Evolutionary conservation across 2,888 invertebrate species (phyloP).

Genomic region (Noctuana brunneofusca): DNA sequence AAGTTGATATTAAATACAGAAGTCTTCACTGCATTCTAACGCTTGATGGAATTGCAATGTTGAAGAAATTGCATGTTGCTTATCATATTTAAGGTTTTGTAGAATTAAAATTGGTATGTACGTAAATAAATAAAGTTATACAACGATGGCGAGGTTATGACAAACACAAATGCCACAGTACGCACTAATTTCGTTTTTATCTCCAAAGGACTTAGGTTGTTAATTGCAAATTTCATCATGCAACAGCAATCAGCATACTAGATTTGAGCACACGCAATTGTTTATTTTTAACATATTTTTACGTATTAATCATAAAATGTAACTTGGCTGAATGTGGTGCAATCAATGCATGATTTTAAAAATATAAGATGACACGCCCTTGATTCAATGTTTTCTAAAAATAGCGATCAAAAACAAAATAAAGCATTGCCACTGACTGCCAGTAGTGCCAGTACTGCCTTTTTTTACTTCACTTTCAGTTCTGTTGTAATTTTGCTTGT

Average conservation of each 20-base stretch:
- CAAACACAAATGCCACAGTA: background rate
- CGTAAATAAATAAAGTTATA: no score
- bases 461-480: background rate
- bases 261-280: slow-evolving; percentile 1
- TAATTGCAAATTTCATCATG: background rate
- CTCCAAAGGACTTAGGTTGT: background rate
- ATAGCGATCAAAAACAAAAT: background rate
- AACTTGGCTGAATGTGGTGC: background rate
- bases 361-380: background rate
- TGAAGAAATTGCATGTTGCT: no score
- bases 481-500: background rate
- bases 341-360: background rate
- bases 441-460: no score
- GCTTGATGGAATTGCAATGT: no score
- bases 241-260: slow-evolving; percentile 4
- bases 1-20: background rate
- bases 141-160: background rate
- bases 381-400: slow-evolving; percentile 7
- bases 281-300: slow-evolving; percentile 1
- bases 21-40: background rate
- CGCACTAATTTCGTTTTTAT: background rate
- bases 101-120: no score
- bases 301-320: background rate
- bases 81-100: no score
- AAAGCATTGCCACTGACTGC: background rate